phyloP scores from a whole-genome alignment of 1,140 invertebrate species.

The Holotrichia oblita region DNA sequence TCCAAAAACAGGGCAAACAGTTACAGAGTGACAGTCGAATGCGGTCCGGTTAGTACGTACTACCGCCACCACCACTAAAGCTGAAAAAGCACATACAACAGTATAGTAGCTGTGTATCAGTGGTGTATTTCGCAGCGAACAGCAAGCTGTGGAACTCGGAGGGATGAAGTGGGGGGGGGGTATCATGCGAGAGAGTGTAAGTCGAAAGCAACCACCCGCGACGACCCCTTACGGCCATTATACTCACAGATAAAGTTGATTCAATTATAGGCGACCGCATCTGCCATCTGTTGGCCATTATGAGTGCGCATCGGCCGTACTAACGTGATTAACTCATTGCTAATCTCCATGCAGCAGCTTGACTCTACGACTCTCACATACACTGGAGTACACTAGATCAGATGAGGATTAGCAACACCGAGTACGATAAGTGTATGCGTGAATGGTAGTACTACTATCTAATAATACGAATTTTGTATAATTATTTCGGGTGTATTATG shows the following conservation, averaged over 20 bases:
- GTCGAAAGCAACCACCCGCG: slow-evolving; percentile 55
- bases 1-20: slow-evolving; percentile 44
- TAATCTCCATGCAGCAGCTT: slow-evolving; percentile 59
- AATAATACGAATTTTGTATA: slow-evolving; percentile 22
- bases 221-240: slow-evolving; percentile 57
- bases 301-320: slow-evolving; percentile 57
- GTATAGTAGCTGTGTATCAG: background rate
- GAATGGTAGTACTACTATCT: background rate
- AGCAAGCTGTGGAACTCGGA: background rate
- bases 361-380: slow-evolving; percentile 47
- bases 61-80: background rate
- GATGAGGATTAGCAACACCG: slow-evolving; percentile 45
- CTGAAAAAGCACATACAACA: background rate
- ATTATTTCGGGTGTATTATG: background rate
- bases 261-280: slow-evolving; percentile 61
- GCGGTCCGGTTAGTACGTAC: slow-evolving; percentile 43
- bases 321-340: slow-evolving; percentile 60
- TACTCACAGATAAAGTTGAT: slow-evolving; percentile 61
- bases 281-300: slow-evolving; percentile 61
- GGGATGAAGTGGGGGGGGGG: background rate
- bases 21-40: slow-evolving; percentile 49
- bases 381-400: slow-evolving; percentile 45
- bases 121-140: slow-evolving; percentile 34
- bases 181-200: background rate
- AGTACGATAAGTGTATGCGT: slow-evolving; percentile 50